Conservation (phyloP, 2,797 vertebrate species). For the Mus spretus region DNA sequence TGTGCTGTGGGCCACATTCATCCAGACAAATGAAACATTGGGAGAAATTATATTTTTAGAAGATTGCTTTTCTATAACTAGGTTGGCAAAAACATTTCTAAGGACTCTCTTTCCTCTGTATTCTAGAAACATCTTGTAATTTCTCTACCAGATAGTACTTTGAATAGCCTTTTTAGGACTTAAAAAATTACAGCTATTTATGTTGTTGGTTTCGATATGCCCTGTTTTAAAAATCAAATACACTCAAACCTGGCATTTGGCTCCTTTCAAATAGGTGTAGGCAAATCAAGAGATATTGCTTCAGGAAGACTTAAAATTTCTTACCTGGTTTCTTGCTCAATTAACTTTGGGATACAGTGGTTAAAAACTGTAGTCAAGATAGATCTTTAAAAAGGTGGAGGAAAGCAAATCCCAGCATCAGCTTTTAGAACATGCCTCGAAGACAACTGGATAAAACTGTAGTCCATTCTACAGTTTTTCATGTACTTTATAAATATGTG, state of each 20-base stretch:
- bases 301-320: neutral
- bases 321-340: neutral
- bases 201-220: neutral
- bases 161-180: slow-evolving; percentile 32
- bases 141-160: slow-evolving; percentile 44
- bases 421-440: neutral
- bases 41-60: slow-evolving; percentile 55
- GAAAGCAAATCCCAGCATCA: neutral
- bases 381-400: neutral
- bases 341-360: neutral
- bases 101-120: neutral
- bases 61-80: slow-evolving; percentile 10
- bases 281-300: neutral
- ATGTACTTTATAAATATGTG: neutral
- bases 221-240: neutral
- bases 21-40: slow-evolving; percentile 68
- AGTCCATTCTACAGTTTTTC: neutral
- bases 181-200: slow-evolving; percentile 46
- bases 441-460: neutral
- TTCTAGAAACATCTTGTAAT: slow-evolving; percentile 33
- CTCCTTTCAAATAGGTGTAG: neutral
- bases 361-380: neutral
- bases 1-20: slow-evolving; percentile 50
- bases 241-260: neutral
- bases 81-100: slow-evolving; percentile 61